Evolutionary conservation across 2,113 vertebrate species (phyloP), one percentile per base, ranked within the genome.

Genomic region (Laticauda colubrina): DNA sequence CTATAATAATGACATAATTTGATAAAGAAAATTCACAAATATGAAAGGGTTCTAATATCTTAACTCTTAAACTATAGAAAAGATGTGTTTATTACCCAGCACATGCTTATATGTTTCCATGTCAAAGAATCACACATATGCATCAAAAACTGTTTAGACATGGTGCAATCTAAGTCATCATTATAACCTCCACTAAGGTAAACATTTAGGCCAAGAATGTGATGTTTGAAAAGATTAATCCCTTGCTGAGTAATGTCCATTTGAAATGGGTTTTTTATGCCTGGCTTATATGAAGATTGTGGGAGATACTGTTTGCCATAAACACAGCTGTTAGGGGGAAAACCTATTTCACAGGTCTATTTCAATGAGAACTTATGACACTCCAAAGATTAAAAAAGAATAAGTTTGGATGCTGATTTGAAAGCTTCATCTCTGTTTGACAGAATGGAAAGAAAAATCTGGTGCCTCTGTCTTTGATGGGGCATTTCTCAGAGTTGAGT

Each of bases 141-240:
- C n/a, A 0, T 94, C 94, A 93, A 93, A 97, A 95, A 95, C 96
- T 95, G 88, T 95, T 96, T 96, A 95, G 95, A 96, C 95, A 89
- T 93, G 87, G 89, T 94, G 93, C 94, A 96, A 96, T 95, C 89
- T 96, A 95, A 97, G 94, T 91, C 94, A 96, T 86, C 95, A 96
- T 96, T 96, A 93, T 89, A 91, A 43, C 94, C 1, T 94, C 93
- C 92, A 55, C 92, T 96, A 96, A 97, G 95, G 94, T 95, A 96
- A 94, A 95, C 95, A 97, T 97, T 96, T 93, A 96, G 96, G 94
- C 95, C 90, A 96, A 95, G 91, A 96, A 95, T 6, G 64, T 95
- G 95, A 96, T 89, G 61, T 95, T 96, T 96, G 95, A 96, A 94
- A 96, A 96, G 91, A 96, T 96, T 97, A 96, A 96, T 96, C 94